Evolutionary conservation across 1,140 invertebrate species (phyloP), one percentile per base, ranked within the genome.

Genomic region (Chironomus tepperi): DNA sequence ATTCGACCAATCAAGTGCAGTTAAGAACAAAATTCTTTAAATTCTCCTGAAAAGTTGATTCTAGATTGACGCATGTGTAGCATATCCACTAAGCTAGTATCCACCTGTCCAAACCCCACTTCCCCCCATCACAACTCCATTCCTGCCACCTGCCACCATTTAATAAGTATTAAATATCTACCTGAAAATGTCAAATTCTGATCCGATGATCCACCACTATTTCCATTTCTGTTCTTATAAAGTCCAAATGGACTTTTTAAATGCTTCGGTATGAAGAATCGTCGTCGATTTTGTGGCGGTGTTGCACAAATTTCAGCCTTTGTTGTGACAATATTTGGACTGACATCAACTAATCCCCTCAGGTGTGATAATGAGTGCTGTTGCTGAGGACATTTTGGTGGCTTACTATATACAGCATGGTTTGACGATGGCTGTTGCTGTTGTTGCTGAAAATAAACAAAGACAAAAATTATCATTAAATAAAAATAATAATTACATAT

Each of bases 231-330:
- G 74, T 79, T 78, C n/a, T 77, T 77, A 64, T 85, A 81, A 24
- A 85, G 82, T 5, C 85, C 85, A 76, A 91, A 91, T 7, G 91
- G 90, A 80, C 88, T 93, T 74, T 89, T 85, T 42, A 93, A 81
- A 16, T 88, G 88, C 82, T 93, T 93, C 0, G 91, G 88, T 77
- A 90, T 93, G 18, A 93, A 86, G 83, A 93, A 93, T 84, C 90
- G 88, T 81, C 89, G 88, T 76, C 91, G 86, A 67, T 88, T 90
- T 78, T 91, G 90, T 0, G 91, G 91, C 64, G 91, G 91, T 19
- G 91, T 93, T 65, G 91, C 91, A 77, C 90, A 91, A 67, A 67
- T 67, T 67, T 67, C 64, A 15, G 64, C 18, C n/a, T 67, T 67
- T 19, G 18, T 67, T 18, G 64, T 47, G 43, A 47, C 16, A 15